Evolutionary conservation across 2,113 vertebrate genomes (phyloP), one percentile per base, ranked within the genome.

Genomic region (Gadus chalcogrammus): DNA sequence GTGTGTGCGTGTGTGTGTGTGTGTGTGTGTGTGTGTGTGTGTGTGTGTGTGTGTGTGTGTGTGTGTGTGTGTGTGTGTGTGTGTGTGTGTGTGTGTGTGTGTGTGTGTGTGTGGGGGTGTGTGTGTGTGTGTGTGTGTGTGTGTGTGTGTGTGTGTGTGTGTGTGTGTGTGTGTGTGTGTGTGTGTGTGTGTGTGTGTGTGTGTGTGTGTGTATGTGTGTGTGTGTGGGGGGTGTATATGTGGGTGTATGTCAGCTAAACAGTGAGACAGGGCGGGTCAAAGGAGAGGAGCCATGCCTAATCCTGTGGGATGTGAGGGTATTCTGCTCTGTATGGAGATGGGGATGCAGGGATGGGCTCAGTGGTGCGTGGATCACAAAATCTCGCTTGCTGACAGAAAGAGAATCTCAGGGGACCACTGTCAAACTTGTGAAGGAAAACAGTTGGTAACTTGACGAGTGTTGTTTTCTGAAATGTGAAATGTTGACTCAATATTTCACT

Each of bases 281-380:
- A 86, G 78, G 80, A 88, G 79, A 83, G 72, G 79, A 86, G 78
- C 84, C 86, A 72, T 89, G 87, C 83, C 84, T 90, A 90, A 90
- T 90, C 89, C 89, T 89, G 78, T 87, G 89, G 87, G 89, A 90
- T 88, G 87, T 83, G 85, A 83, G 85, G 84, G 82, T 84, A 87
- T 90, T 16, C 83, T 84, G 73, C 77, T 82, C 70, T 79, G 80
- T 88, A 87, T 90, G 86, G 86, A 87, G 86, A 88, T 88, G 83
- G 74, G 84, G 79, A 27, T 89, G 87, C 82, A 85, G 83, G 84
- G 88, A 89, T 84, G 87, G 88, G 88, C 77, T 91, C 85, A 84
- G 75, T 58, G 75, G 80, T 83, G 85, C 88, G 84, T 88, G 84
- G 80, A 86, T 90, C 88, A 88, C 82, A 85, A 85, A 88, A 79